phyloP scores from a whole-genome alignment of 2,113 vertebrate species.

The Nyctereutes procyonoides region DNA sequence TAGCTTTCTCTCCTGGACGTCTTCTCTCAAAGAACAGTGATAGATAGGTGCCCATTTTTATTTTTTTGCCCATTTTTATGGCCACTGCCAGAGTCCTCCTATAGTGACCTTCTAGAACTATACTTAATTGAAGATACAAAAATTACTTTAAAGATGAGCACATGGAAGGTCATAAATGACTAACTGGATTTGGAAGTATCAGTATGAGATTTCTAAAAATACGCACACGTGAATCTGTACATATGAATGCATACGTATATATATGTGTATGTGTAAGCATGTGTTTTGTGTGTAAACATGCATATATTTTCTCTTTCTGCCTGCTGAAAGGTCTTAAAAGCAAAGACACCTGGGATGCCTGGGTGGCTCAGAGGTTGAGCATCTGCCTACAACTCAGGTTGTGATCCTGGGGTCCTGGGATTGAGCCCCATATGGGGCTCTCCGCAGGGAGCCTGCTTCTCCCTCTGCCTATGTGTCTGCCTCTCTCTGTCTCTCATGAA shows the following conservation, averaged over 20 bases:
- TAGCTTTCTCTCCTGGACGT: not conserved
- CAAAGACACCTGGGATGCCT: not conserved
- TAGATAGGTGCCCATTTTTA: not conserved
- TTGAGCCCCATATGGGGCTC: too few species aligned
- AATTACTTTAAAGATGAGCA: not conserved
- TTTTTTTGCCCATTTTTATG: not conserved
- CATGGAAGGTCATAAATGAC: not conserved
- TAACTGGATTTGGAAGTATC: not conserved
- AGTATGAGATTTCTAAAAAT: not conserved
- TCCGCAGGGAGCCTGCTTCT: too few species aligned
- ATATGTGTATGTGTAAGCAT: not conserved
- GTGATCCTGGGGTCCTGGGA: too few species aligned
- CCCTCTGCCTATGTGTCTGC: too few species aligned
- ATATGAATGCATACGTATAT: not conserved
- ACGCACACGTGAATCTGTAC: not conserved
- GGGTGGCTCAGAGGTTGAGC: too few species aligned
- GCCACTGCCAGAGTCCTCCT: not conserved
- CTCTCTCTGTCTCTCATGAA: too few species aligned
- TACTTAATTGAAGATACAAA: not conserved
- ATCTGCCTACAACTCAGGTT: too few species aligned
- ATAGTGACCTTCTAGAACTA: not conserved
- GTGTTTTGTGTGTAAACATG: not conserved
- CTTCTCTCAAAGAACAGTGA: not conserved
- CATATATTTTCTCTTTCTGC: not conserved
- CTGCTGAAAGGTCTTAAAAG: not conserved